phyloP scores from a whole-genome alignment of 2,888 invertebrate species.

The Micropterix aruncella region DNA sequence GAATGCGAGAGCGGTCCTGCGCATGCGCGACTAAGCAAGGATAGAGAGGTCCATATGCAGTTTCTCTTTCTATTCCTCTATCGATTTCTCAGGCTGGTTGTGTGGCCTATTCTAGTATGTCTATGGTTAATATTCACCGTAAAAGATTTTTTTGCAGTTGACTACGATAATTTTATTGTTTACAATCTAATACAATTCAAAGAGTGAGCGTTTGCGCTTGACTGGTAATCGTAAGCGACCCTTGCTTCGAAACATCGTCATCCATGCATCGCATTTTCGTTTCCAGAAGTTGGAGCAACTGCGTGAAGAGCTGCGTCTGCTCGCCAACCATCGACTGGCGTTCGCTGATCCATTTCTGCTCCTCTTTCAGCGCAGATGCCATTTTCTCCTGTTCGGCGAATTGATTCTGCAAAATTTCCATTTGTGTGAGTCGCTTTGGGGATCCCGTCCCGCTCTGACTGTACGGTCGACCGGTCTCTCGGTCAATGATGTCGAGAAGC shows the following conservation, averaged over 20 bases:
- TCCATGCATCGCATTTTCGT: conserved; percentile 39
- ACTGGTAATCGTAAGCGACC: conserved; percentile 42
- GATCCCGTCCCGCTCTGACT: conserved; percentile 28
- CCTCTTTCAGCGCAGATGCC: conserved; percentile 36
- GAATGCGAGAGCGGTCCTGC: too few species aligned
- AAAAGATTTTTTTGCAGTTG: too few species aligned
- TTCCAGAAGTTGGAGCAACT: conserved; percentile 32
- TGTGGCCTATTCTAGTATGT: too few species aligned
- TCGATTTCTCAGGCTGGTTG: too few species aligned
- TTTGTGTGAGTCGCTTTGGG: conserved; percentile 35
- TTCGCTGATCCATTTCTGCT: conserved; percentile 31
- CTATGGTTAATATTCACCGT: too few species aligned
- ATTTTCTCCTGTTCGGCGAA: conserved; percentile 45
- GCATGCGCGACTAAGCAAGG: too few species aligned
- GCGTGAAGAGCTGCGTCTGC: conserved; percentile 30
- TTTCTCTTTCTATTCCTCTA: too few species aligned
- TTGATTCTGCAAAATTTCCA: conserved; percentile 46
- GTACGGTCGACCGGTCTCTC: conserved; percentile 25
- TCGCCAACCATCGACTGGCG: conserved; percentile 34
- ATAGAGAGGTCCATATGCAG: too few species aligned
- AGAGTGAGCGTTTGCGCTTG: conserved; percentile 48
- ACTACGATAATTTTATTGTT: too few species aligned
- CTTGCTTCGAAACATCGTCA: conserved; percentile 35
- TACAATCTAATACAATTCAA: too few species aligned
- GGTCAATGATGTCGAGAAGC: conserved; percentile 36